Conservation (phyloP, 2,113 vertebrate species). For the Sinocyclocheilus grahami region DNA sequence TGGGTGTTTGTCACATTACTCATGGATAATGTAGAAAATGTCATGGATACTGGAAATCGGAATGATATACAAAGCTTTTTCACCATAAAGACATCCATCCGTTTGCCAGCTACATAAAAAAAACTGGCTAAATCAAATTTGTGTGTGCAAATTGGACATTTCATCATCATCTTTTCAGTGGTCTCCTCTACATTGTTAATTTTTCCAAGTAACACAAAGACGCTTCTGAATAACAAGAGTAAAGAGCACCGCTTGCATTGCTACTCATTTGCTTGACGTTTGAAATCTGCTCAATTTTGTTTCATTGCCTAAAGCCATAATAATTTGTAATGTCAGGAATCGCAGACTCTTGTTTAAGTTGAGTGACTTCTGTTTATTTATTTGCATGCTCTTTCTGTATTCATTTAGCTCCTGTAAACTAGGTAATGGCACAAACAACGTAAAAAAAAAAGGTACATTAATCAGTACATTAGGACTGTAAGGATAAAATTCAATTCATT, state of each 20-base stretch:
- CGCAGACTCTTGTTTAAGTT: background rate
- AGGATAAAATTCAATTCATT: background rate
- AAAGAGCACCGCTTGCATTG: background rate
- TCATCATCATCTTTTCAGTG: background rate
- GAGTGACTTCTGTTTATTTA: background rate
- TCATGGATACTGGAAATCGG: background rate
- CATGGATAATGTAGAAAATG: constrained; percentile 1
- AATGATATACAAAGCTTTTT: constrained; percentile 27
- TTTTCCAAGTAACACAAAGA: background rate
- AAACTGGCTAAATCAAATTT: constrained; percentile 10
- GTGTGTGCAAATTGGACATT: background rate
- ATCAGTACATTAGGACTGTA: background rate
- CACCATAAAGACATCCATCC: constrained; percentile 1
- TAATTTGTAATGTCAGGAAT: background rate
- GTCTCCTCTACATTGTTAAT: background rate
- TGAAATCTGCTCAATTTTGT: background rate
- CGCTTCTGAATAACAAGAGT: background rate
- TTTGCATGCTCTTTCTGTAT: background rate
- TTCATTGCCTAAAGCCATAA: background rate
- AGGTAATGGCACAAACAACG: background rate
- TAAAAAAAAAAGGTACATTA: too few species aligned
- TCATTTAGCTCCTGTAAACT: background rate
- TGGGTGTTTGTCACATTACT: constrained; percentile 21
- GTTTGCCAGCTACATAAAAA: constrained; percentile 2
- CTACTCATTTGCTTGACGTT: background rate